phyloP scores from a whole-genome alignment of 2,888 invertebrate genomes.

The Microplitis deprimator region DNA sequence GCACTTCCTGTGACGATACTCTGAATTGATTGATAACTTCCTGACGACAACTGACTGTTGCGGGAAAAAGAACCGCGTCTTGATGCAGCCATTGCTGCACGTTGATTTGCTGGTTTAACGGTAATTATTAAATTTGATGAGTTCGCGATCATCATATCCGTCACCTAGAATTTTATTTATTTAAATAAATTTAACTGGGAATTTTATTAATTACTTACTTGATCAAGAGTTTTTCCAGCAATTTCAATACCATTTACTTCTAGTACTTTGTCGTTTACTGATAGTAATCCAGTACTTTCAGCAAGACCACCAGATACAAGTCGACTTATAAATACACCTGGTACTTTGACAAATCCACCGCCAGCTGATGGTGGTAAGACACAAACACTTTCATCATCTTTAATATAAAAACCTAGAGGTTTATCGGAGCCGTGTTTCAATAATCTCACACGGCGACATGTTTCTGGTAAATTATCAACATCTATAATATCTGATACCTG shows the following conservation, averaged over 20 bases:
- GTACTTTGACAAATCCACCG: slow-evolving; percentile 89
- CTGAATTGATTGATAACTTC: slow-evolving; percentile 79
- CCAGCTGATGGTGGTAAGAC: slow-evolving; percentile 79
- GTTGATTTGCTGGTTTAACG: slow-evolving; percentile 98
- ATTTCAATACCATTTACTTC: slow-evolving; percentile 99
- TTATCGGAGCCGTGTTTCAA: slow-evolving; percentile 98
- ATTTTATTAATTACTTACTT: slow-evolving; percentile 74
- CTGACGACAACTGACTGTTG: slow-evolving; percentile 82
- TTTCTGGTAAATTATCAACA: slow-evolving; percentile 98
- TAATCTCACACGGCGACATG: slow-evolving; percentile 92
- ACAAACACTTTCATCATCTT: slow-evolving; percentile 88
- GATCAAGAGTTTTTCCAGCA: slow-evolving; percentile 97
- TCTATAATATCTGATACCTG: slow-evolving; percentile 99
- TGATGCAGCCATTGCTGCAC: slow-evolving; percentile 77
- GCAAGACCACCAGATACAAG: slow-evolving; percentile 98
- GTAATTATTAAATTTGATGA: slow-evolving; percentile 99
- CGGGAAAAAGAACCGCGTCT: slow-evolving; percentile 83
- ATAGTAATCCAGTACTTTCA: slow-evolving; percentile 95
- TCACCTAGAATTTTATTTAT: slow-evolving; percentile 78
- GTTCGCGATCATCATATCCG: slow-evolving; percentile 99
- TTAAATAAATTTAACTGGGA: slow-evolving; percentile 3
- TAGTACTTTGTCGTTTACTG: slow-evolving; percentile 99
- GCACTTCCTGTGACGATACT: slow-evolving; percentile 78
- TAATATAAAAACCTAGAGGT: slow-evolving; percentile 97
- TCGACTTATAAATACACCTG: slow-evolving; percentile 97